Evolutionary conservation across 2,113 vertebrate genomes (phyloP), one percentile per base, ranked within the genome.

Genomic region (Peromyscus maniculatus): DNA sequence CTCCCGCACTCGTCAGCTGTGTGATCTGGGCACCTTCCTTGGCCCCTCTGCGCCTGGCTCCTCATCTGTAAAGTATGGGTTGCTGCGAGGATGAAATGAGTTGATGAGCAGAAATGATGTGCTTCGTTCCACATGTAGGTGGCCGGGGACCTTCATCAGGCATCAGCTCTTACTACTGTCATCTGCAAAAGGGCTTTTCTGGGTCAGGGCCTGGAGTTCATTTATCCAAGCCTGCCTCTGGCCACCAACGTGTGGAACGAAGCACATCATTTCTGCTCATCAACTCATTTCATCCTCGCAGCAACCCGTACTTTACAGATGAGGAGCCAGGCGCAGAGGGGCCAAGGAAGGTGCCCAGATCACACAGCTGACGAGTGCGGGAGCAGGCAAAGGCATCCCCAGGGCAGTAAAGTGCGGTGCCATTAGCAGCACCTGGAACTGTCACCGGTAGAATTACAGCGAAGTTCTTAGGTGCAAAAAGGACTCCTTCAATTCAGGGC

Each of bases 261-360:
- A 97, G 66, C 39, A 17, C 77, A 86, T 95, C 24, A 17, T 39
- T 5, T 46, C 43, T 72, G 46, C 72, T 79, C 52, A 67, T 92
- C 72, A 94, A 86, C n/a, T 97, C 90, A 49, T 77, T 91, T 89
- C 83, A 95, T 78, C 64, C 74, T 84, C 71, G 52, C n/a, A 89
- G 82, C 49, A 79, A 57, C 9, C 31, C 9, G 31, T 7, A 57
- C 91, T 89, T 95, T 89, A 52, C 36, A 64, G 49, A 80, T 82
- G 62, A 93, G 75, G 13, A 97, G 87, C 90, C 1, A n/a, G 77
- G 36, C 90, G 57, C 87, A 93, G 77, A 64, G 62, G 94, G 78
- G 55, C 67, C 57, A 59, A 90, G 39, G 52, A 92, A 72, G 21
- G 59, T 91, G 71, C 55, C 75, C 77, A 72, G 33, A 84, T 91